A percentile compares a stretch with the other conserved stretches of the same genome.
These are phyloP conservation scores for Corythornis vintsioides DNA, from an alignment of 2,113 vertebrate species.

Conservation along the genomic window DNA sequence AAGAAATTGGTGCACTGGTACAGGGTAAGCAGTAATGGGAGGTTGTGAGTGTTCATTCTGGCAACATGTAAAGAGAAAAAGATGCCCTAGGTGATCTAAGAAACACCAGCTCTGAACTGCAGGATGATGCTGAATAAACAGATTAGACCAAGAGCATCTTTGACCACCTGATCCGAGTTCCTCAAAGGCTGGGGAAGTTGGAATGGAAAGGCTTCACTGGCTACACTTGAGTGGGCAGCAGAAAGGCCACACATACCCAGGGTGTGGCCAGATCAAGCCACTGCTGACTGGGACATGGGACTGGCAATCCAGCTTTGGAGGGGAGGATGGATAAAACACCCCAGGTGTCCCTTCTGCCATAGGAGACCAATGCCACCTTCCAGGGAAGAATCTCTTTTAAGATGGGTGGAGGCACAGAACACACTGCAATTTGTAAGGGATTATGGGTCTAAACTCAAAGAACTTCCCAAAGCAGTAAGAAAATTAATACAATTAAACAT, in stretches of 20 bases:
- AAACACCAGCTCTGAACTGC: background rate
- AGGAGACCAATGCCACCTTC: background rate
- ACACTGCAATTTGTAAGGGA: background rate
- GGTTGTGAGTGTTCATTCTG: background rate
- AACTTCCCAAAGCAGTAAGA: background rate
- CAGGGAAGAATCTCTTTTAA: background rate
- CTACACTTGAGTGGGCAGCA: background rate
- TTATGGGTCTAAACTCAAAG: background rate
- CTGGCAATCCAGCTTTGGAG: background rate
- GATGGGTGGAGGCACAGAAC: background rate
- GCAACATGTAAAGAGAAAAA: background rate
- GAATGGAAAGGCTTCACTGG: background rate
- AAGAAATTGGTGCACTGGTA: background rate
- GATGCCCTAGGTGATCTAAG: background rate
- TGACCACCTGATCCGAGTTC: too few species aligned
- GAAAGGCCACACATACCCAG: background rate
- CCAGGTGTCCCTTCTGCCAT: background rate
- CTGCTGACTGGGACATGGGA: rapidly evolving
- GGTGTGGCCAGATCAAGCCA: background rate
- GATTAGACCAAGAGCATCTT: background rate
- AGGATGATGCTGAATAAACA: background rate
- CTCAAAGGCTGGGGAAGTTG: background rate
- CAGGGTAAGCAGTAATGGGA: background rate
- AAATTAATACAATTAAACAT: background rate
- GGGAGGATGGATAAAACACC: background rate